Conservation (phyloP, 92 coral and sea anemone species). For the Pocillopora grandis region DNA sequence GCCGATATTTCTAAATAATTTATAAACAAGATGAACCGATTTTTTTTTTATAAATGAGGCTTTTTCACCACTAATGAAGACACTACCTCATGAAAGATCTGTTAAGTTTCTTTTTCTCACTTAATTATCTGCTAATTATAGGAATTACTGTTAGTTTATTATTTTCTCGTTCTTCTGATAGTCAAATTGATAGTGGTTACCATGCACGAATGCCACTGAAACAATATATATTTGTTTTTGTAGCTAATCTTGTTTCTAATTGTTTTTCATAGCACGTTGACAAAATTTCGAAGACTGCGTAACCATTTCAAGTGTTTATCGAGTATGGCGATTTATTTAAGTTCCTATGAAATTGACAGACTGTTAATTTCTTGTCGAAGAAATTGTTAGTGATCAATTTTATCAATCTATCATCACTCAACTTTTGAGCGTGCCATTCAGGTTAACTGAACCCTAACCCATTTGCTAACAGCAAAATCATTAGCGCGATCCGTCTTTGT, state of each 20-base stretch:
- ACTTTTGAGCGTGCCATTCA: too few species aligned
- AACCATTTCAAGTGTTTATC: background rate
- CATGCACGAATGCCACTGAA: constrained; percentile 18
- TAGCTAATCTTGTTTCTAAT: constrained; percentile 10
- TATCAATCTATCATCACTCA: too few species aligned
- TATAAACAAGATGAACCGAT: background rate
- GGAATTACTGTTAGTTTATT: too few species aligned
- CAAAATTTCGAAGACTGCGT: background rate
- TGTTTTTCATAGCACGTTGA: background rate
- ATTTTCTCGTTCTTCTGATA: too few species aligned
- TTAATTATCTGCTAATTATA: too few species aligned
- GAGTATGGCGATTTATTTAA: background rate
- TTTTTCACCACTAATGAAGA: background rate
- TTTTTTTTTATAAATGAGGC: background rate
- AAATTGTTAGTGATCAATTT: too few species aligned
- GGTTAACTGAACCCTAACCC: too few species aligned
- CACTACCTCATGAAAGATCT: too few species aligned
- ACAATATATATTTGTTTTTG: constrained; percentile 25
- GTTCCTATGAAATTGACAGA: background rate
- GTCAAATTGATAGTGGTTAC: background rate
- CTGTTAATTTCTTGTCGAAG: too few species aligned
- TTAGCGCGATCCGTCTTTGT: constrained; percentile 8
- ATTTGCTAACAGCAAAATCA: background rate
- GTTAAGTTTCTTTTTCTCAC: too few species aligned
- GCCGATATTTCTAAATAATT: background rate